phyloP scores from a whole-genome alignment of 2,888 invertebrate species.

The Nymphalis urticae region DNA sequence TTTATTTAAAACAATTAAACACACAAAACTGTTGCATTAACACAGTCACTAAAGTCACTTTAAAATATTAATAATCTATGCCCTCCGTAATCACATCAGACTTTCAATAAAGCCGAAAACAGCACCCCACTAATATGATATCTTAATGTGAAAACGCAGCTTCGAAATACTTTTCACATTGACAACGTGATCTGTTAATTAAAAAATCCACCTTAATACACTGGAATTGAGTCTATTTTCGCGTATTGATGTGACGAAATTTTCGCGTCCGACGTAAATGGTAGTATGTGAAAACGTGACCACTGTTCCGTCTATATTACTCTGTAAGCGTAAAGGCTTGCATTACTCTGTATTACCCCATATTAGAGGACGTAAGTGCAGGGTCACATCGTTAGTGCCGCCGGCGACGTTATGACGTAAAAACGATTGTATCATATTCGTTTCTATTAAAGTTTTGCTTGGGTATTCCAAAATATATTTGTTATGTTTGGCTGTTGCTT shows the following conservation, averaged over 20 bases:
- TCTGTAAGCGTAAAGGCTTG: slow-evolving; percentile 37
- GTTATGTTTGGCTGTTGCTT: not conserved
- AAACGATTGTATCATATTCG: not conserved
- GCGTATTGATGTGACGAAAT: slow-evolving; percentile 16
- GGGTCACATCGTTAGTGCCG: not conserved
- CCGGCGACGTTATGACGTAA: not conserved
- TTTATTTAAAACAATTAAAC: not conserved
- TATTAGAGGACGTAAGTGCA: slow-evolving; percentile 15
- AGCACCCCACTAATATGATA: slow-evolving; percentile 12
- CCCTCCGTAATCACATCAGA: not conserved
- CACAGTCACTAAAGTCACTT: not conserved
- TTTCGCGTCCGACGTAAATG: slow-evolving; percentile 37
- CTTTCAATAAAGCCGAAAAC: slow-evolving; percentile 2
- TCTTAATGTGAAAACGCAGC: slow-evolving; percentile 18
- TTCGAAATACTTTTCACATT: slow-evolving; percentile 12
- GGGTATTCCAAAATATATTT: not conserved
- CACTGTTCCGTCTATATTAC: slow-evolving; percentile 42
- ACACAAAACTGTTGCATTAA: not conserved
- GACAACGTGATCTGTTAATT: not conserved
- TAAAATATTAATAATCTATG: not conserved
- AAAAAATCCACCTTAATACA: slow-evolving; percentile 3
- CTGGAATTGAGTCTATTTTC: slow-evolving; percentile 23
- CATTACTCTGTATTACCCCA: slow-evolving; percentile 23
- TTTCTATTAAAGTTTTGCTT: not conserved
- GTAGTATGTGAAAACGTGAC: slow-evolving; percentile 45